Base-by-base conservation (phyloP, 1,140 invertebrate genomes). In the Hycleus phaleratus region DNA sequence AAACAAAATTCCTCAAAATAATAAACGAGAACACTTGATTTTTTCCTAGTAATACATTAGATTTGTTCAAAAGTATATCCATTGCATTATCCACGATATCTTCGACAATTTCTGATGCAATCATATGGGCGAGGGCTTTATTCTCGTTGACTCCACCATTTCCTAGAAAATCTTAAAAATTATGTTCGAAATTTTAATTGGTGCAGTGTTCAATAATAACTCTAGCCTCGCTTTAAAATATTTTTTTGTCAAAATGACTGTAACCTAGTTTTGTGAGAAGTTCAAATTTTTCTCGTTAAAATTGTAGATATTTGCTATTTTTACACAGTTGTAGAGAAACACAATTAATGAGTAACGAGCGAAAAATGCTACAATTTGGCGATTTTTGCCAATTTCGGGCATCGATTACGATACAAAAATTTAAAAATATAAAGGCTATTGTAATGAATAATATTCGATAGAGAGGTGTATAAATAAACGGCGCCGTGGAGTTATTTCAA, bases 21-120 rank as follows among this genome's bases (percentile, higher is more conserved):
- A 18, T 18, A 18, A 18, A 18, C 18, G 38, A 24, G 18, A 18
- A 18, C n/a, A 4, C 32, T 43, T 8, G 24, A 42, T 25, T 26
- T 43, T 2, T 40, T 8, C 6, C 18, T 18, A 18, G 25, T 24
- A 4, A 32, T 45, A 53, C 51, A 40, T 53, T n/a, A 38, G 53
- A 44, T 25, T 49, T 53, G 2, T 60, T 46, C 50, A 61, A 46
- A 12, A 59, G 61, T 4, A 59, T 59, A 39, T 59, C 62, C 4
- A 68, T 38, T 10, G 61, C 65, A 46, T 65, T 63, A n/a, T 67
- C 61, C 0, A 68, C 26, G n/a, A 68, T 67, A 42, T 68, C 67
- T 11, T 62, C 49, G 32, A 68, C 51, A 5, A 65, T 32, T 26
- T 65, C 63, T 7, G 51, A 58, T 9, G 61, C 63, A 10, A 68